A percentile compares a stretch with the other conserved stretches of the same genome.
Conservation (phyloP, 1,140 invertebrate genomes). For the Solenopsis fugax region DNA sequence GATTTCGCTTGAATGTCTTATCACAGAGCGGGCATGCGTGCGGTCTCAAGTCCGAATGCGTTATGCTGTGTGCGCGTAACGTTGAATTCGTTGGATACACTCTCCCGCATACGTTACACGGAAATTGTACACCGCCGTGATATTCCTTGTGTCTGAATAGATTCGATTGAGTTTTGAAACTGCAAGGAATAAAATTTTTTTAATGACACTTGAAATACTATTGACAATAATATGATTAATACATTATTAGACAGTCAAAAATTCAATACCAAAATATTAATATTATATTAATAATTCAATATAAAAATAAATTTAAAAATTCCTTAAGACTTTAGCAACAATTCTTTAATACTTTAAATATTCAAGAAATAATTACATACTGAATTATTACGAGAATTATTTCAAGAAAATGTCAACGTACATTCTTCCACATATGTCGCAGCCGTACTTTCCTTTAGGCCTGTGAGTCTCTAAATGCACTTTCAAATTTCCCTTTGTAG, state of each 20-base stretch:
- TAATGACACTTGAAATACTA: neutral
- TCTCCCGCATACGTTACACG: constrained; percentile 90
- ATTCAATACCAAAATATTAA: constrained; percentile 4
- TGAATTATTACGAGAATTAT: constrained; percentile 28
- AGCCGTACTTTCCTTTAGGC: constrained; percentile 89
- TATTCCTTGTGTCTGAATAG: constrained; percentile 90
- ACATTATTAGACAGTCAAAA: constrained; percentile 4
- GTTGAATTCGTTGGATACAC: constrained; percentile 91
- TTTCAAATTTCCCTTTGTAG: constrained; percentile 89
- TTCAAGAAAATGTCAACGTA: constrained; percentile 84
- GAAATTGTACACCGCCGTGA: constrained; percentile 89
- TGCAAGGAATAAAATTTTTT: constrained; percentile 80
- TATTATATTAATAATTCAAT: neutral
- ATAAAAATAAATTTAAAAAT: neutral
- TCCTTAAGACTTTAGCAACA: neutral
- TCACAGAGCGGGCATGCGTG: constrained; percentile 91
- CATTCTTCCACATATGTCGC: constrained; percentile 91
- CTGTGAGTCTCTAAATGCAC: constrained; percentile 90
- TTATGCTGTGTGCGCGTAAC: constrained; percentile 90
- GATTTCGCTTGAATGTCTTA: constrained; percentile 92
- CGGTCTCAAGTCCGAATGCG: constrained; percentile 90
- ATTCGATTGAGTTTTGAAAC: constrained; percentile 91
- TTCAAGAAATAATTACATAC: neutral
- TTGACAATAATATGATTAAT: neutral
- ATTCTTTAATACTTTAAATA: constrained; percentile 16